Base-by-base conservation (phyloP, 1,140 invertebrate genomes). In the Habropoda laboriosa region DNA sequence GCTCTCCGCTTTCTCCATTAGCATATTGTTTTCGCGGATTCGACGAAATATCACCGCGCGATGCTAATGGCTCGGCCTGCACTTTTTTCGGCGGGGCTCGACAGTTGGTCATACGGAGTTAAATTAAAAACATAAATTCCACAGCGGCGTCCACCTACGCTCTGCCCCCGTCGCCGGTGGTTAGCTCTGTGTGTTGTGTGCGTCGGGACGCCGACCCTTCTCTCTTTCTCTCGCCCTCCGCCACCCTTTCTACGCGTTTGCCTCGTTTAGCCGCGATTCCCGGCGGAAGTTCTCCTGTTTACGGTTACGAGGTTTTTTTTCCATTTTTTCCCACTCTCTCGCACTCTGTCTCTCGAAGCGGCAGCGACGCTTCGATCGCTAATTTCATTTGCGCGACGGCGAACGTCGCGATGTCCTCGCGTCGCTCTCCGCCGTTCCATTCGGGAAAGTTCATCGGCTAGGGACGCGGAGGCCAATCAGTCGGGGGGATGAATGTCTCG, bases 41-140 rank as follows among this genome's bases (percentile, higher is more conserved):
- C 90, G 89, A 92, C 91, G 88, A 92, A 92, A 90, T 91, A 92
- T 91, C 90, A 87, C 87, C 86, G 85, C 77, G 86, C 86, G 84
- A 91, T 92, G 90, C 91, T 91, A 92, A 92, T 92, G 91, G 84
- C 85, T 78, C 83, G 79, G 82, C 74, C 85, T 82, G 85, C 84
- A 73, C 81, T 86, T 89, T 89, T 89, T 88, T 88, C 85, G 68
- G 66, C 75, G 53, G 18, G 76, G 58, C 87, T 83, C 89, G 90
- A 91, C 90, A 90, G 91, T 90, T 92, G 91, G 90, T 93, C 90
- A 92, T 91, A 91, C 90, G 88, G 89, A 90, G 90, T 92, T 86
- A 92, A 93, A 92, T 93, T 92, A 93, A 93, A 93, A 92, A 92
- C 91, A 92, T 93, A 92, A 93, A 93, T 93, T 92, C 76, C 83